Conservation (phyloP, 2,113 vertebrate genomes). For the Eira barbara region DNA sequence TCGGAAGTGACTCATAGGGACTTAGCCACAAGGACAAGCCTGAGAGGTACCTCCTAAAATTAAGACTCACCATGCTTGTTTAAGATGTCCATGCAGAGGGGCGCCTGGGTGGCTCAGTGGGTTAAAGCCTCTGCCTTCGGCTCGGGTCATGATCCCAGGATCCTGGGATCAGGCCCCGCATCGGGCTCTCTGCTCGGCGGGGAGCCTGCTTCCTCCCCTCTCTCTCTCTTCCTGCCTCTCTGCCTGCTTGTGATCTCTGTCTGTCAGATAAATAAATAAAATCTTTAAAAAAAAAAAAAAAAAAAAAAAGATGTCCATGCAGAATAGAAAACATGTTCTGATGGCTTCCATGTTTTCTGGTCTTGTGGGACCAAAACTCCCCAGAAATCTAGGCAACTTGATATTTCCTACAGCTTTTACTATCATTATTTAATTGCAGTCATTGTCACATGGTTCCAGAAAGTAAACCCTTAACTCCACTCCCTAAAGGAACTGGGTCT, state of each 20-base stretch:
- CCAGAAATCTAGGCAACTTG: neutral
- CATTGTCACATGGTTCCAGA: neutral
- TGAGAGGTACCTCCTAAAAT: neutral
- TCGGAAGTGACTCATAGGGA: neutral
- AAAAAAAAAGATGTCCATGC: accelerated
- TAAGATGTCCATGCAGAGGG: too few species aligned
- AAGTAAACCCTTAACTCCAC: neutral
- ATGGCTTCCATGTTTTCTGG: neutral
- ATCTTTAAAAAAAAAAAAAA: too few species aligned
- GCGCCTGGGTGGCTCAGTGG: too few species aligned
- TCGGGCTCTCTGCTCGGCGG: too few species aligned
- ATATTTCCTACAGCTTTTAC: neutral
- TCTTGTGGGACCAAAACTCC: neutral
- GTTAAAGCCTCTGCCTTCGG: too few species aligned
- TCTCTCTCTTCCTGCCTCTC: too few species aligned
- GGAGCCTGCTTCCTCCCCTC: too few species aligned
- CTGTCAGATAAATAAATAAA: too few species aligned
- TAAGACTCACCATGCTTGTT: too few species aligned
- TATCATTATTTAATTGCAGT: neutral
- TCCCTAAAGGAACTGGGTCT: neutral
- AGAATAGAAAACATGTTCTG: accelerated
- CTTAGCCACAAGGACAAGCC: neutral
- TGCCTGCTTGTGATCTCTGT: too few species aligned
- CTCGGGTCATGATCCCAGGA: too few species aligned
- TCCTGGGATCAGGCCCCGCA: too few species aligned